These are phyloP conservation scores for Setipinna tenuifilis DNA, from an alignment of 2,797 vertebrate species.

Conservation along the genomic window DNA sequence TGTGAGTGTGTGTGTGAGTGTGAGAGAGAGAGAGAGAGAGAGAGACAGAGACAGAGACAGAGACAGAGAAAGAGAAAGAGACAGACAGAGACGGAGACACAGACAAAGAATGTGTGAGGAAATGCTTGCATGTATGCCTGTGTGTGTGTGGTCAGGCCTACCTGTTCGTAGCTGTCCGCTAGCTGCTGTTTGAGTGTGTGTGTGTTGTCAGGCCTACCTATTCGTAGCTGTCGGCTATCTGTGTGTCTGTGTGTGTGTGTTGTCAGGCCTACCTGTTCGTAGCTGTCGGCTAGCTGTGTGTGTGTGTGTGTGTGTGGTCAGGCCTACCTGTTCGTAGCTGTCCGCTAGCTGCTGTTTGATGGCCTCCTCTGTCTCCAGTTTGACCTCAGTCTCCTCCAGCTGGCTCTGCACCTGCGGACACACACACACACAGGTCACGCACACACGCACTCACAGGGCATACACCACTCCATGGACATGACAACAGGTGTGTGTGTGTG, in stretches of 20 bases:
- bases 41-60: too few relatives aligned
- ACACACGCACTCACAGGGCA: slow-evolving; percentile 11
- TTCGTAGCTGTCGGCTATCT: not conserved
- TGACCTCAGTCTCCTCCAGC: slow-evolving; percentile 68
- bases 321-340: not conserved
- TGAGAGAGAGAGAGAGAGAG: too few relatives aligned
- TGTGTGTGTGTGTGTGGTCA: not conserved
- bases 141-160: slow-evolving; percentile 43
- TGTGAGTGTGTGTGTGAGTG: not conserved
- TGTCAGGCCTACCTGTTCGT: slow-evolving; percentile 74
- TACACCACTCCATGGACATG: not conserved
- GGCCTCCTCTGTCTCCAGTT: slow-evolving; percentile 71
- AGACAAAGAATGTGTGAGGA: not conserved
- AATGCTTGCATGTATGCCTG: too few relatives aligned
- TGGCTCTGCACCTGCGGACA: slow-evolving; percentile 70
- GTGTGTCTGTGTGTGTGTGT: not conserved
- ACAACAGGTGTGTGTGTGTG: not conserved
- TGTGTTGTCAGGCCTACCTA: not conserved
- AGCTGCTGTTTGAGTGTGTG: slow-evolving; percentile 62
- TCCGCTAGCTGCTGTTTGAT: slow-evolving; percentile 45
- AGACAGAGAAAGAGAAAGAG: too few relatives aligned
- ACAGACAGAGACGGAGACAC: too few relatives aligned
- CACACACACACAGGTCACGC: slow-evolving; percentile 25
- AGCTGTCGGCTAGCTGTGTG: slow-evolving; percentile 69
- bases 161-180: slow-evolving; percentile 75